A percentile compares a stretch with the other conserved stretches of the same genome.
phyloP scores from a whole-genome alignment of 2,888 invertebrate genomes.

The Hyppa rectilinea region DNA sequence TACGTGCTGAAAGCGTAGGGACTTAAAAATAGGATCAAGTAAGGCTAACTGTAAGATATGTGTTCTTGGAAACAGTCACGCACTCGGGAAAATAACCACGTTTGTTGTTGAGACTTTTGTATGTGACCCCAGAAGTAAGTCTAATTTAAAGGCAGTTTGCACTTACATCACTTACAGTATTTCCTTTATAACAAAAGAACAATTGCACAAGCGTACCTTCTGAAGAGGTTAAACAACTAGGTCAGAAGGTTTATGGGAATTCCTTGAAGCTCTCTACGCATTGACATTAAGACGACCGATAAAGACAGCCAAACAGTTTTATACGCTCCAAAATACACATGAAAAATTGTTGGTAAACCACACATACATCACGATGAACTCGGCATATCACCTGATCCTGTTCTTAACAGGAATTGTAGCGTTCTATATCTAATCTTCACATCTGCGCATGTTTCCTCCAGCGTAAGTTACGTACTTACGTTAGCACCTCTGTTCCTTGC shows the following conservation, averaged over 20 bases:
- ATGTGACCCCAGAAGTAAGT: conserved; percentile 46
- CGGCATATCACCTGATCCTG: conserved; percentile 72
- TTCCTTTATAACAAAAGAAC: not conserved
- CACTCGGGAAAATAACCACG: conserved; percentile 53
- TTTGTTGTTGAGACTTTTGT: conserved; percentile 46
- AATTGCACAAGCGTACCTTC: not conserved
- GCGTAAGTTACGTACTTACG: conserved; percentile 72
- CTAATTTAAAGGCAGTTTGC: conserved; percentile 21
- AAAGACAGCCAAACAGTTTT: no score
- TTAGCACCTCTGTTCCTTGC: conserved; percentile 72
- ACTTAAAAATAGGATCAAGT: conserved; percentile 56
- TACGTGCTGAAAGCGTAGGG: conserved; percentile 59
- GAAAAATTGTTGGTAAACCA: conserved; percentile 7
- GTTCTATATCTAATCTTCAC: conserved; percentile 85
- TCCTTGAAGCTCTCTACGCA: not conserved
- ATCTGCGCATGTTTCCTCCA: conserved; percentile 84
- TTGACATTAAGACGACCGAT: no score
- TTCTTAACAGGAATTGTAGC: conserved; percentile 81
- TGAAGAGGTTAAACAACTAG: not conserved
- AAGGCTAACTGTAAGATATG: conserved; percentile 58
- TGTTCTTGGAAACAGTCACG: conserved; percentile 55
- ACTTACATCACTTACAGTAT: conserved; percentile 1
- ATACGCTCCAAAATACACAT: not conserved
- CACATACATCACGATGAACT: conserved; percentile 72
- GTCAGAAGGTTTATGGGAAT: not conserved